These are phyloP conservation scores for Tupaia tana DNA, from an alignment of 2,113 vertebrate genomes.

Conservation along the genomic window DNA sequence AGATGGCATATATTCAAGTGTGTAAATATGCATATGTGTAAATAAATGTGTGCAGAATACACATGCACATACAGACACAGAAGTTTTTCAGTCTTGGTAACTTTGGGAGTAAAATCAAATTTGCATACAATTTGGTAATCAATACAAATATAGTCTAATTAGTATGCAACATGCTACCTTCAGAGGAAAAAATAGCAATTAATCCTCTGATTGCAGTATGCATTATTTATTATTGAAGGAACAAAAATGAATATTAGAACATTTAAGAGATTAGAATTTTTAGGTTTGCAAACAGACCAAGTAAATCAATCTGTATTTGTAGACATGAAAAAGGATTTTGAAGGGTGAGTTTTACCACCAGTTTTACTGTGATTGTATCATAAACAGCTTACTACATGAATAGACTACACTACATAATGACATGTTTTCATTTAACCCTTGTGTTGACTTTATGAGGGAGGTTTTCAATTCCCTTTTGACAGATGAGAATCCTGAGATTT, in stretches of 20 bases:
- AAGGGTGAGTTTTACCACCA: not conserved
- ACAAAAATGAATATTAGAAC: not conserved
- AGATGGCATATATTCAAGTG: not conserved
- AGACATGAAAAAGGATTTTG: not conserved
- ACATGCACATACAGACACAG: not conserved
- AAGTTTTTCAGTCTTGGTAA: not conserved
- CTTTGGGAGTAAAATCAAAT: conserved; percentile 11
- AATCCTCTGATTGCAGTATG: not conserved
- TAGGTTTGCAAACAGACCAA: not conserved
- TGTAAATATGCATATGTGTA: not conserved
- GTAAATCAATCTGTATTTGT: not conserved
- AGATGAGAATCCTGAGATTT: not conserved
- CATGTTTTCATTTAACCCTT: not conserved
- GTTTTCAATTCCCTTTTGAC: not conserved
- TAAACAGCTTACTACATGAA: not conserved
- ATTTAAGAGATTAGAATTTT: not conserved
- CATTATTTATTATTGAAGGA: not conserved
- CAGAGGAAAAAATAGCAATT: not conserved
- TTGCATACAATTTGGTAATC: not conserved
- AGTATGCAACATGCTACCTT: not conserved
- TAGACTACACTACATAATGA: not conserved
- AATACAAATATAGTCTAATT: not conserved
- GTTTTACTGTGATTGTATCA: not conserved
- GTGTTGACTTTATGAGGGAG: not conserved
- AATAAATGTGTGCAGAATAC: not conserved